Evolutionary conservation across 2,797 vertebrate genomes (phyloP), one percentile per base, ranked within the genome.

Genomic region (Sebastes ruberrimus): DNA sequence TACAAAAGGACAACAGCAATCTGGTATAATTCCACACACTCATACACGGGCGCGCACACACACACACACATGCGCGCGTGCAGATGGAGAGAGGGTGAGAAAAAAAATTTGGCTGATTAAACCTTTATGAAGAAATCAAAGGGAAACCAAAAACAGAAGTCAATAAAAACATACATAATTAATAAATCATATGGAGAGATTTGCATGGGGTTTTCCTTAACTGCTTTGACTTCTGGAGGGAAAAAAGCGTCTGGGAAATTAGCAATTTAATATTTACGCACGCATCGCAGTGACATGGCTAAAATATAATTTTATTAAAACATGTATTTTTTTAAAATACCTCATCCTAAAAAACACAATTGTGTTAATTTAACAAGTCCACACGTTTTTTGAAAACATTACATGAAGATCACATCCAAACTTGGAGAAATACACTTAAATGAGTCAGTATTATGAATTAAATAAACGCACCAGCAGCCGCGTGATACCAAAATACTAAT

Each of bases 1-100:
- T 92, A 91, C 81, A 88, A 85, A 85, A 84, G 82, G 87, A 91
- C 83, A 87, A 83, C 88, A 88, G 75, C 83, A 90, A 88, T 89
- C 82, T 90, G 88, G 28, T 90, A 82, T 80, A 87, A 89, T 28
- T 89, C 77, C 73, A 84, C 82, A 84, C 82, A n/a, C 74, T 9
- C 63, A n/a, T 83, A 30, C 67, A 42, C 64, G 11, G 38, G 53
- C 18, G 52, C 25, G 33, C 49, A 68, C 66, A 49, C 20, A 22
- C 81, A 28, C 70, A 18, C n/a, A 22, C 81, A 28, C 70, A 18
- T 18, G 2, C 56, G 30, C 32, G 10, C 71, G 13, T 35, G n/a
- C 86, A 80, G 56, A 73, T 74, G 78, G 64, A 78, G 49, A 32
- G 46, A 70, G 69, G 42, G 71, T 64, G 59, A 81, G 30, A 57